A percentile compares a stretch with the other conserved stretches of the same genome.
phyloP scores from a whole-genome alignment of 2,797 vertebrate species.

The Esox lucius region DNA sequence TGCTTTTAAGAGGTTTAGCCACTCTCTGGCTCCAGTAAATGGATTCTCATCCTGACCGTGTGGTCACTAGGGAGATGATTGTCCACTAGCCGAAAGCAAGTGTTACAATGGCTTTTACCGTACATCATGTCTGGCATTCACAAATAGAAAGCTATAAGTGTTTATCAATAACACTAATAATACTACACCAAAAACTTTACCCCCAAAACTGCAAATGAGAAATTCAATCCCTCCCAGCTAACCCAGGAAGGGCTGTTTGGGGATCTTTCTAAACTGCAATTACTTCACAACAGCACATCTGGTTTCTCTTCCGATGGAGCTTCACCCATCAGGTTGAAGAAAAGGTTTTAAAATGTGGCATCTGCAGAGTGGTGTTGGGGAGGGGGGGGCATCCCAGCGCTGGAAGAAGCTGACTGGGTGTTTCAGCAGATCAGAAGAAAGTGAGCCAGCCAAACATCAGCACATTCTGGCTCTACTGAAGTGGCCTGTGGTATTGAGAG shows the following conservation, averaged over 20 bases:
- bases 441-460: constrained; percentile 27
- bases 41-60: constrained; percentile 52
- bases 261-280: constrained; percentile 7
- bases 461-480: constrained; percentile 28
- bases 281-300: constrained; percentile 11
- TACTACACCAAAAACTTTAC: constrained; percentile 20
- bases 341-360: constrained; percentile 23
- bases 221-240: not conserved
- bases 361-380: constrained; percentile 11
- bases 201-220: not conserved
- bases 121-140: constrained; percentile 7
- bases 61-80: constrained; percentile 56
- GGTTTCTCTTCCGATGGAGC: not conserved
- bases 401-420: constrained; percentile 21
- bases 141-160: constrained; percentile 6
- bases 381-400: not conserved
- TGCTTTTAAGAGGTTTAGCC: constrained; percentile 61
- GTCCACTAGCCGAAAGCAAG: constrained; percentile 16
- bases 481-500: constrained; percentile 35
- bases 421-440: constrained; percentile 28
- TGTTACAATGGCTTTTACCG: constrained; percentile 29
- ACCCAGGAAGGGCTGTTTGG: not conserved
- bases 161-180: constrained; percentile 13
- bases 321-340: constrained; percentile 8
- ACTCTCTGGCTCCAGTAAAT: constrained; percentile 58